phyloP scores from a whole-genome alignment of 1,140 invertebrate genomes.

The Apis laboriosa region DNA sequence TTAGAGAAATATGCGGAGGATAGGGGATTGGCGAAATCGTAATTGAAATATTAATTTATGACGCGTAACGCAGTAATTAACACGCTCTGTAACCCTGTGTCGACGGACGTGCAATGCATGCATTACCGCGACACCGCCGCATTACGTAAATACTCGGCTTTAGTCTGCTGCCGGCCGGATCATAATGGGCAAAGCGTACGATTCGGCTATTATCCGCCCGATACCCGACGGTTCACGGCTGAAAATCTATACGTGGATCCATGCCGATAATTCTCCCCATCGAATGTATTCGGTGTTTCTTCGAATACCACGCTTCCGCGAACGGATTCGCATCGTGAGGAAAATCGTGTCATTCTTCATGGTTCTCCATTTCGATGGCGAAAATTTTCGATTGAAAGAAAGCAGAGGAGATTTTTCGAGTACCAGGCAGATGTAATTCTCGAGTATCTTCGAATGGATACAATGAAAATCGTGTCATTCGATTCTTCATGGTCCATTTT shows the following conservation, averaged over 20 bases:
- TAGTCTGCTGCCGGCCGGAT: slow-evolving; percentile 69
- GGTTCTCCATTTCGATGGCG: too few relatives aligned
- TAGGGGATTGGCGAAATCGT: slow-evolving; percentile 72
- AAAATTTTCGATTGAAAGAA: too few relatives aligned
- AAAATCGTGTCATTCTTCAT: too few relatives aligned
- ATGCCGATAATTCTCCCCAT: background rate
- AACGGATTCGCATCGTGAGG: too few relatives aligned
- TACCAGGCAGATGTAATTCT: too few relatives aligned
- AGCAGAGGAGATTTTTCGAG: too few relatives aligned
- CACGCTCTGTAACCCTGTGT: slow-evolving; percentile 73
- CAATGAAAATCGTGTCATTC: too few relatives aligned
- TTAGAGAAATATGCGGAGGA: slow-evolving; percentile 57
- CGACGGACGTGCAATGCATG: slow-evolving; percentile 75
- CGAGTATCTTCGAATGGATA: too few relatives aligned
- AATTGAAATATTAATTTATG: slow-evolving; percentile 79
- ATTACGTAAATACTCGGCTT: slow-evolving; percentile 77
- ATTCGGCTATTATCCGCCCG: slow-evolving; percentile 73
- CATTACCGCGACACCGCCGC: slow-evolving; percentile 73
- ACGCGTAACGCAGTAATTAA: slow-evolving; percentile 76
- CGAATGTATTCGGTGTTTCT: too few relatives aligned
- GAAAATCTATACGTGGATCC: slow-evolving; percentile 50
- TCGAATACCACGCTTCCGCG: too few relatives aligned
- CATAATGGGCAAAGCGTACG: slow-evolving; percentile 76
- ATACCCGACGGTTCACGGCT: slow-evolving; percentile 64
- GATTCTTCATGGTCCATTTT: too few relatives aligned